These are phyloP conservation scores for Strix aluco DNA, from an alignment of 2,113 vertebrate genomes.

Conservation along the genomic window DNA sequence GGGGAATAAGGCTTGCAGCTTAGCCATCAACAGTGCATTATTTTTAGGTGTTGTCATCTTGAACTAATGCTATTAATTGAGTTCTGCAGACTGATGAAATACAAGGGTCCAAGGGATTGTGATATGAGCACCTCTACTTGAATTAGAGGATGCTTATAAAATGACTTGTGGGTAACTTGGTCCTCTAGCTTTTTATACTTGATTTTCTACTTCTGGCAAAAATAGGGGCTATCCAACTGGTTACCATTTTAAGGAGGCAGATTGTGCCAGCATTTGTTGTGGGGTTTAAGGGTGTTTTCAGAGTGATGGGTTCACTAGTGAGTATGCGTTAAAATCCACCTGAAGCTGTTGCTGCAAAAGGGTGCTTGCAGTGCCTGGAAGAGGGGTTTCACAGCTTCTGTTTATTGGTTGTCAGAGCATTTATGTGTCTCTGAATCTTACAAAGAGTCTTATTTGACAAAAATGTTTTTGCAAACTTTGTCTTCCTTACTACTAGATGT, in stretches of 20 bases:
- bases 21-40: not conserved
- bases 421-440: not conserved
- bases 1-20: not conserved
- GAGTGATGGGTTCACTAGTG: not conserved
- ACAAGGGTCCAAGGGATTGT: not conserved
- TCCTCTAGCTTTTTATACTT: not conserved
- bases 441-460: not conserved
- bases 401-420: not conserved
- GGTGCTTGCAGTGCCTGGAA: not conserved
- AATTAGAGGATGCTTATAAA: not conserved
- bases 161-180: not conserved
- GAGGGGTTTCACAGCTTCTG: not conserved
- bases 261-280: not conserved
- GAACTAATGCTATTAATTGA: not conserved
- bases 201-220: not conserved
- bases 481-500: not conserved
- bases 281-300: not conserved
- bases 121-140: accelerated
- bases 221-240: not conserved
- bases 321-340: not conserved
- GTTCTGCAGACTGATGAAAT: not conserved
- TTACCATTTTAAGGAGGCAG: not conserved
- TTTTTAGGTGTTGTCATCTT: not conserved
- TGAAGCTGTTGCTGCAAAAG: not conserved
- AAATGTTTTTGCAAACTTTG: not conserved